These are phyloP conservation scores for Orycteropus afer DNA, from an alignment of 2,113 vertebrate species.

Conservation along the genomic window DNA sequence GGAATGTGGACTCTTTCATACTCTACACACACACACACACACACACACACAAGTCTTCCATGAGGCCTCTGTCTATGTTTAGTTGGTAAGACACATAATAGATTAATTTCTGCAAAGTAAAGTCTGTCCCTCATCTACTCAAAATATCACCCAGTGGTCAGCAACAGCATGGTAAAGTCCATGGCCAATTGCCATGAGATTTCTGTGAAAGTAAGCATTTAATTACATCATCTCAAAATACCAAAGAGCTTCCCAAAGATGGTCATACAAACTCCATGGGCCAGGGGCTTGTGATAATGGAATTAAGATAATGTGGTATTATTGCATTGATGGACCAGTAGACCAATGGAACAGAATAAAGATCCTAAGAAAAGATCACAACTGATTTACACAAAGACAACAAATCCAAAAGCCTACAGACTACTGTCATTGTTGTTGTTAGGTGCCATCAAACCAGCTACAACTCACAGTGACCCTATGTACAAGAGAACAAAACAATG, in stretches of 20 bases:
- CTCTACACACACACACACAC: background rate
- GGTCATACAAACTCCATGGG: background rate
- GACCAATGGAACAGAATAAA: background rate
- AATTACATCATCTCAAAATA: background rate
- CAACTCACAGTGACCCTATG: too few relatives aligned
- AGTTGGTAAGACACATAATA: background rate
- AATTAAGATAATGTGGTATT: background rate
- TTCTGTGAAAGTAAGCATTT: background rate
- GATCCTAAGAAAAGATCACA: background rate
- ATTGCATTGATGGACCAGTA: background rate
- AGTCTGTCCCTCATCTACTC: background rate
- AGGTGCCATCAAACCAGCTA: too few relatives aligned
- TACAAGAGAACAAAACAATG: too few relatives aligned
- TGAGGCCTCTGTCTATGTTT: background rate
- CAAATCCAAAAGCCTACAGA: background rate
- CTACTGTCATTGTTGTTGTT: too few relatives aligned
- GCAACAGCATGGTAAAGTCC: background rate
- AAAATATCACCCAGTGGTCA: background rate
- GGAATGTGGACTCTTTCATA: background rate
- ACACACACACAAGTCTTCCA: background rate
- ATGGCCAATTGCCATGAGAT: accelerated
- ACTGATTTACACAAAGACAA: background rate
- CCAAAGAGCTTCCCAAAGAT: background rate
- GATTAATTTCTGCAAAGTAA: background rate
- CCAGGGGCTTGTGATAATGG: background rate